Base-by-base conservation (phyloP, 2,113 vertebrate genomes). In the Pelecanoides urinatrix region DNA sequence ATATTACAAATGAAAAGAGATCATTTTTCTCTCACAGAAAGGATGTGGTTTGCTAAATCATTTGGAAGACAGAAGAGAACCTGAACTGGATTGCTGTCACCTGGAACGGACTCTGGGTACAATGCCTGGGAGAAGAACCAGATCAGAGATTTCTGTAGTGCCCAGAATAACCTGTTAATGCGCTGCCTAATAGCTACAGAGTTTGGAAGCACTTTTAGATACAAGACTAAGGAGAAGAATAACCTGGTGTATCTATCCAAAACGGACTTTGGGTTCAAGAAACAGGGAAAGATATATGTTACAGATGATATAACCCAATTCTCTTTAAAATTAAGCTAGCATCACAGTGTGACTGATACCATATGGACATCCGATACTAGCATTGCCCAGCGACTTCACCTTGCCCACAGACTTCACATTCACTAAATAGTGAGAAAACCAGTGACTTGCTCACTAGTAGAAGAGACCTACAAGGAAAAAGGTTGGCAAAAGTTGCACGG, bases 11-110 rank as follows among this genome's bases (percentile, higher is more conserved):
- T 76, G 79, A 93, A 90, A 38, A 94, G 74, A 81, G 88, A 86
- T 68, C 40, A 72, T 86, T 97, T 93, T 95, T 96, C 88, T 86
- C 63, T 75, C 29, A 68, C 16, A 75, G 88, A 93, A 96, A 93
- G 89, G 96, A 96, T 95, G 95, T 95, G 94, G 96, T 96, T 95
- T 94, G 86, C 55, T 90, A 90, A 93, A 76, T 49, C 55, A 47
- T 78, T 68, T 56, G 65, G 88, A 90, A 90, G 40, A 36, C 62
- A 89, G 63, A 67, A 56, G 36, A 62, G 95, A 95, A 78, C 55
- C 88, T 53, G 93, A 89, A 50, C 45, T 70, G 95, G 66, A 79
- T 34, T 87, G 29, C 70, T 68, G 68, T 67, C 70, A 68, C 36
- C 70, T 73, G 92, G 91, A 95, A 66, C 0, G 26, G 86, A 45